A percentile compares a stretch with the other conserved stretches of the same genome.
Conservation (phyloP, 2,797 vertebrate species). For the Poecilia wingei region DNA sequence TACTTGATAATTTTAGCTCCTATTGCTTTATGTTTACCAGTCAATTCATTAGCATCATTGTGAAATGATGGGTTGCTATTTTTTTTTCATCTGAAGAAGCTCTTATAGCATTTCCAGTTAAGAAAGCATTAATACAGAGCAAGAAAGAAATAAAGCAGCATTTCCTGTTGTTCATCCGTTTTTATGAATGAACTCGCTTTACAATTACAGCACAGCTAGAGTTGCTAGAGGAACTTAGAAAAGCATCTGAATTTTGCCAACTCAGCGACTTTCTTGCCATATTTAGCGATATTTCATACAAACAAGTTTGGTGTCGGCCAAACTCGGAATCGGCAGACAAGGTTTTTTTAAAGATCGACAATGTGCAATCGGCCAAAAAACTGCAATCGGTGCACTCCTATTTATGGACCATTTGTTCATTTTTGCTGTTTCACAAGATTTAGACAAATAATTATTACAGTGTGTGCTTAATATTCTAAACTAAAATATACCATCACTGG, state of each 20-base stretch:
- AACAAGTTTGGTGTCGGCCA: too few species aligned
- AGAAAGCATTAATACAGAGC: neutral
- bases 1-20: neutral
- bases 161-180: neutral
- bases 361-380: too few species aligned
- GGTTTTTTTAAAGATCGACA: too few species aligned
- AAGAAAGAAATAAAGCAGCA: neutral
- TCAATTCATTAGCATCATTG: neutral
- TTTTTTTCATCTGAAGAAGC: neutral
- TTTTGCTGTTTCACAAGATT: neutral
- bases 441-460: neutral
- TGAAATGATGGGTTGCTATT: neutral
- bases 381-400: too few species aligned
- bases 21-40: neutral
- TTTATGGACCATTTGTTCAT: neutral
- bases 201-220: neutral
- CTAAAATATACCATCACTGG: neutral
- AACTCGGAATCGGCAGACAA: too few species aligned
- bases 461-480: neutral
- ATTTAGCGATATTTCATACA: too few species aligned
- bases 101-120: neutral
- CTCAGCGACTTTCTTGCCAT: too few species aligned
- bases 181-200: neutral
- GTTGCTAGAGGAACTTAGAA: neutral
- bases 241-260: neutral